phyloP scores from a whole-genome alignment of 2,113 vertebrate genomes.

The Octodon degus region DNA sequence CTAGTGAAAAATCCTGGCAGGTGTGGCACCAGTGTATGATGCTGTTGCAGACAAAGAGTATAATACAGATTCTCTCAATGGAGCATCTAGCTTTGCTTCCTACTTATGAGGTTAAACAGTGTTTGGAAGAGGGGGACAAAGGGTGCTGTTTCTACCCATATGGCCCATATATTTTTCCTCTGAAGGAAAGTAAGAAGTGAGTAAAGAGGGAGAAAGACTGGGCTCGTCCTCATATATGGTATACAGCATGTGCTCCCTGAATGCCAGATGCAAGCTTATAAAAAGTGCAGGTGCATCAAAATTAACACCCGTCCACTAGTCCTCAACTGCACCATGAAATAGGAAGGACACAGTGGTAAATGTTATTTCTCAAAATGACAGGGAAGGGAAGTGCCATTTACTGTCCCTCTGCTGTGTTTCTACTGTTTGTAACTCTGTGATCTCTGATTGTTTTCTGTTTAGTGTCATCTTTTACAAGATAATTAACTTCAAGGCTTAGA shows the following conservation, averaged over 20 bases:
- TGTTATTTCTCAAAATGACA: not conserved
- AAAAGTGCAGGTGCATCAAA: constrained; percentile 35
- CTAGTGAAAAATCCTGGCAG: too few species aligned
- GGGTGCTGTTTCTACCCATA: not conserved
- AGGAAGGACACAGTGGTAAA: not conserved
- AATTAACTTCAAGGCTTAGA: not conserved
- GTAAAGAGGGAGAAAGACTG: not conserved
- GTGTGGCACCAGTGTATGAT: too few species aligned
- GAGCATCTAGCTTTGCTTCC: not conserved
- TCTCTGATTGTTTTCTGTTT: not conserved
- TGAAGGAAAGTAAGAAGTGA: not conserved
- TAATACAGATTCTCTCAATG: not conserved
- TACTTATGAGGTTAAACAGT: not conserved
- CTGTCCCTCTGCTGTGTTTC: not conserved
- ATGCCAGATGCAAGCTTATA: constrained; percentile 51
- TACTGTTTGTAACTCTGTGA: not conserved
- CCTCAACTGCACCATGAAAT: not conserved
- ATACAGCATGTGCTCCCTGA: constrained; percentile 44
- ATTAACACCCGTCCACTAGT: not conserved
- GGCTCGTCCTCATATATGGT: not conserved
- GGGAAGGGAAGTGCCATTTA: not conserved
- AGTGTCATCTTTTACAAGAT: not conserved
- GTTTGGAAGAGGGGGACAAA: not conserved
- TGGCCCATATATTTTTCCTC: not conserved
- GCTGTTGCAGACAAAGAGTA: too few species aligned